phyloP scores from a whole-genome alignment of 2,113 vertebrate genomes.

The Pandion haliaetus region DNA sequence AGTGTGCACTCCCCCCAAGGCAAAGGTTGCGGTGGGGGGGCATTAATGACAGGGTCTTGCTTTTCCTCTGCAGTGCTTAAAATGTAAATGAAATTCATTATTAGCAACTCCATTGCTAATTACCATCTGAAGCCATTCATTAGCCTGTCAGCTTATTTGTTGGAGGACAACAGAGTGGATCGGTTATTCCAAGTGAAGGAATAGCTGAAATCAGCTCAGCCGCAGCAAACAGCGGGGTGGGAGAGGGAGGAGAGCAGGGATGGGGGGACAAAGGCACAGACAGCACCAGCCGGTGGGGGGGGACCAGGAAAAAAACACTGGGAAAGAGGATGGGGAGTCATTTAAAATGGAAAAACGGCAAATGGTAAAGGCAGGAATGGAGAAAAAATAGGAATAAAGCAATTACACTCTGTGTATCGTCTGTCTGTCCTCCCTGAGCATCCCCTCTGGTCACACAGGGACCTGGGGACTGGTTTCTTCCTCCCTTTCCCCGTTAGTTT shows the following conservation, averaged over 20 bases:
- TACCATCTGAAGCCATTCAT: slow-evolving; percentile 76
- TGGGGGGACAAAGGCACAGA: background rate
- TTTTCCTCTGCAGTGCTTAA: slow-evolving; percentile 68
- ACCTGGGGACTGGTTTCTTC: background rate
- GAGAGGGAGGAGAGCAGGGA: background rate
- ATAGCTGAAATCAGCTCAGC: slow-evolving; percentile 34
- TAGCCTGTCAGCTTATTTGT: slow-evolving; percentile 71
- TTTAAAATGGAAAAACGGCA: background rate
- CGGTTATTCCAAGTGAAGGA: background rate
- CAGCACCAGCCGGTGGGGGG: background rate
- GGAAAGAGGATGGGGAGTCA: background rate
- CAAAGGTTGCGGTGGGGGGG: background rate
- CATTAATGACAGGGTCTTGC: background rate
- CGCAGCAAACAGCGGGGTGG: background rate
- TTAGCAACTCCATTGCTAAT: slow-evolving; percentile 76
- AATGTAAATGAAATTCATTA: slow-evolving; percentile 76
- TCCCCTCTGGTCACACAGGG: no score
- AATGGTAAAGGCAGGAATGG: background rate
- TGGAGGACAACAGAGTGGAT: slow-evolving; percentile 56
- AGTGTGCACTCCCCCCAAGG: background rate
- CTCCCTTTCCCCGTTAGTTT: background rate
- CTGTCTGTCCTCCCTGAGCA: background rate
- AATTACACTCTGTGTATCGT: background rate
- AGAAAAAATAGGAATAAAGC: background rate
- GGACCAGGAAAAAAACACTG: background rate